Evolutionary conservation across 2,797 vertebrate species (phyloP).

Genomic region (Tinamus major): DNA sequence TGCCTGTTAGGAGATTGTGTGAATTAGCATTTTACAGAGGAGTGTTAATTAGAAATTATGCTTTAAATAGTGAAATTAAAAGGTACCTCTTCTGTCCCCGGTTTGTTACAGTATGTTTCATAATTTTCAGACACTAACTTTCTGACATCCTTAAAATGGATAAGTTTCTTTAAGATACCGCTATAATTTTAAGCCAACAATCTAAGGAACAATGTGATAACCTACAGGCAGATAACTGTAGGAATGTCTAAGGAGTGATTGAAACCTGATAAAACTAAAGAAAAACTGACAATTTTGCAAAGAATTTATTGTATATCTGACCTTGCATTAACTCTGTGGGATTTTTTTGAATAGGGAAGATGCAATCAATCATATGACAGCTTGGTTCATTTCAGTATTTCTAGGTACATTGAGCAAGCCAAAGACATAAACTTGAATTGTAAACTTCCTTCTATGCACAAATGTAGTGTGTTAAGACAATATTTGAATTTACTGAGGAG

Average conservation of each 20-base stretch:
- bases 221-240: not conserved
- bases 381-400: not conserved
- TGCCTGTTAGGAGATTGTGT: not conserved
- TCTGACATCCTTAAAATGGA: not conserved
- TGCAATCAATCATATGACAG: not conserved
- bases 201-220: not conserved
- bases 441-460: not conserved
- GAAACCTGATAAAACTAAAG: not conserved
- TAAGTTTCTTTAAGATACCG: not conserved
- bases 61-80: not conserved
- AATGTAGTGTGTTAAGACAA: not conserved
- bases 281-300: not conserved
- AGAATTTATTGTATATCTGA: rapidly evolving
- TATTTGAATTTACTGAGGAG: not conserved
- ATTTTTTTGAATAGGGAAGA: not conserved
- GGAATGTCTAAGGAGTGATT: not conserved
- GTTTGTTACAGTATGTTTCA: not conserved
- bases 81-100: not conserved
- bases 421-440: not conserved
- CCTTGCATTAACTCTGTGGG: not conserved
- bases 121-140: not conserved
- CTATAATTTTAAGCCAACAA: not conserved
- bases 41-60: not conserved
- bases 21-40: not conserved
- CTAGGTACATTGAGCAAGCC: not conserved